These are phyloP conservation scores for Odontomachus brunneus DNA, from an alignment of 1,140 invertebrate species.

Conservation along the genomic window DNA sequence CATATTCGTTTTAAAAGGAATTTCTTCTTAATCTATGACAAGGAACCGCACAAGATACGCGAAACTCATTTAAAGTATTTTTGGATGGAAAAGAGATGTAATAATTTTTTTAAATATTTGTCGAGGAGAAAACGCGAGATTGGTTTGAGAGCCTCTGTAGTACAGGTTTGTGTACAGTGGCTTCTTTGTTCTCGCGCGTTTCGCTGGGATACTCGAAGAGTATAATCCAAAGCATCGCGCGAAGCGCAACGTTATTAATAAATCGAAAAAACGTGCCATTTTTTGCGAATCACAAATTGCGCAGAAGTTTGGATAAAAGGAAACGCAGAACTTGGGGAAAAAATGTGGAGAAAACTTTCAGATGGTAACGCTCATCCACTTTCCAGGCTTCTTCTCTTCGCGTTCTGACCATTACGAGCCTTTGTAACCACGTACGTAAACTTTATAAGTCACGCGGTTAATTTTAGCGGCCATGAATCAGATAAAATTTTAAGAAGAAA, in stretches of 20 bases:
- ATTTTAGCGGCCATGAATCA: conserved; percentile 11
- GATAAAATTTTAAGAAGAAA: conserved; percentile 37
- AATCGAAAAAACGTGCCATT: conserved; percentile 28
- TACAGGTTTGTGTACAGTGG: conserved; percentile 40
- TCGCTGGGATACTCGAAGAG: conserved; percentile 41
- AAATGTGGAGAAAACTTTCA: neutral
- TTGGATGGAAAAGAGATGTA: too few species aligned
- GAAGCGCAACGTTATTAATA: conserved; percentile 53
- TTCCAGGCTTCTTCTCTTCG: neutral
- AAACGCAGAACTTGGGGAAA: neutral
- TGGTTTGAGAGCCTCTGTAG: conserved; percentile 45
- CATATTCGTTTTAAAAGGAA: neutral
- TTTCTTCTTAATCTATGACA: neutral
- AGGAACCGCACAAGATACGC: neutral
- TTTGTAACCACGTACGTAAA: neutral
- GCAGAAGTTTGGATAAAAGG: conserved; percentile 13
- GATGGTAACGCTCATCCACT: conserved; percentile 23
- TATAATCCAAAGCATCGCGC: conserved; percentile 40
- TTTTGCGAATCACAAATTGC: conserved; percentile 44
- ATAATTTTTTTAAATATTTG: conserved; percentile 11
- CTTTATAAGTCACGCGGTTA: conserved; percentile 40
- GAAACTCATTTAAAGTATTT: neutral
- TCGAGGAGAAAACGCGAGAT: neutral
- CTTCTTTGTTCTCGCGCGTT: conserved; percentile 54
- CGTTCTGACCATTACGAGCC: neutral